These are phyloP conservation scores for Dendrolimus punctatus DNA, from an alignment of 1,140 invertebrate genomes.

Conservation along the genomic window DNA sequence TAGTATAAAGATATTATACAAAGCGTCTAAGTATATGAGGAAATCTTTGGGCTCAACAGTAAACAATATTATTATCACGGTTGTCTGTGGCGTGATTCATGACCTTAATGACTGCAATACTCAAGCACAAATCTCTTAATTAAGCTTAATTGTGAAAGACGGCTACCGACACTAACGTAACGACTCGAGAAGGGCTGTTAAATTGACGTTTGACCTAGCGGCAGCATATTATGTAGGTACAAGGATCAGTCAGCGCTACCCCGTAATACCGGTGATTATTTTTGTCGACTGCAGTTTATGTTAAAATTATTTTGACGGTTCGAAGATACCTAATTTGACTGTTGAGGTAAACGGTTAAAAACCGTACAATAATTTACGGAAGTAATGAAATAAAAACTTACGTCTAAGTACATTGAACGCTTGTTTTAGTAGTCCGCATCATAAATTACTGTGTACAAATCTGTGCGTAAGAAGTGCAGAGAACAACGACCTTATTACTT, in stretches of 20 bases:
- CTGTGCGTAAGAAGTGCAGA: background rate
- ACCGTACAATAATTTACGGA: no score
- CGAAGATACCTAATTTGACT: no score
- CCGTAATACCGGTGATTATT: no score
- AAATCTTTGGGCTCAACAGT: no score
- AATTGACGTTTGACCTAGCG: conserved; percentile 41
- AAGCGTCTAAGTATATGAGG: no score
- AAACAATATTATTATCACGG: no score
- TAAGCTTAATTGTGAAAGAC: conserved; percentile 40
- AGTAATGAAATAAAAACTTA: no score
- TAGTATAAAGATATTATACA: no score
- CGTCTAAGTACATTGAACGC: background rate
- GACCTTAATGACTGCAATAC: conserved; percentile 14
- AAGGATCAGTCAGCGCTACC: no score
- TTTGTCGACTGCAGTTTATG: background rate
- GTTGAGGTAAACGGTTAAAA: no score
- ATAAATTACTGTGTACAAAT: background rate
- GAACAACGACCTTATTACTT: conserved; percentile 3
- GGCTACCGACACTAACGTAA: conserved; percentile 20
- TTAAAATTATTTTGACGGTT: no score
- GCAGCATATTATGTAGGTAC: conserved; percentile 18
- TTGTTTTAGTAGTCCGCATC: background rate
- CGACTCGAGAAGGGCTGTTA: conserved; percentile 19
- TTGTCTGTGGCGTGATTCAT: conserved; percentile 10
- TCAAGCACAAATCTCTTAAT: conserved; percentile 35